Conservation (phyloP, 2,797 vertebrate species). For the Intellagama lesueurii region DNA sequence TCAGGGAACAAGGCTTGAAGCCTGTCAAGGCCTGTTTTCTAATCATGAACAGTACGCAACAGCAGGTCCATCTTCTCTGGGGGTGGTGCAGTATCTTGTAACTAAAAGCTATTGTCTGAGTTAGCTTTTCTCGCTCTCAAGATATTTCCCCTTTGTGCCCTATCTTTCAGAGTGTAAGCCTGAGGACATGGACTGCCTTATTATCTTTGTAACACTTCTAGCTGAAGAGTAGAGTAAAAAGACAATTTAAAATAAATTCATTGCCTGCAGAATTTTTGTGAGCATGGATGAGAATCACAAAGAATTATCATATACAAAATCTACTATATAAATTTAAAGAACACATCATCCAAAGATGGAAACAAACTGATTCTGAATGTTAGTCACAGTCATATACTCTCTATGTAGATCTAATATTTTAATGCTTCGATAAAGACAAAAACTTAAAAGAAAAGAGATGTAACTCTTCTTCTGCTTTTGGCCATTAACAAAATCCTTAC, state of each 20-base stretch:
- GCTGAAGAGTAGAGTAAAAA: too few relatives aligned
- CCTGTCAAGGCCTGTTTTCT: neutral
- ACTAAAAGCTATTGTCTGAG: neutral
- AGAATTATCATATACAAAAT: neutral
- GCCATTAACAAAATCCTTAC: constrained; percentile 74
- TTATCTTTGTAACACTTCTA: neutral
- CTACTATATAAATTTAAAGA: neutral
- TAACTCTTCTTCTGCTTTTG: neutral
- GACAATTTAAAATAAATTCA: neutral
- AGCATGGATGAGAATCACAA: neutral
- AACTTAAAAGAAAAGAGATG: neutral
- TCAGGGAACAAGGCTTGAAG: neutral
- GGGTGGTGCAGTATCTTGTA: neutral
- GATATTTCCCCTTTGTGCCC: neutral
- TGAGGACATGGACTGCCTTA: neutral
- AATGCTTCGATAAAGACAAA: neutral
- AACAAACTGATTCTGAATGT: neutral
- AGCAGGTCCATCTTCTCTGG: neutral
- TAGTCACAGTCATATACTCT: neutral
- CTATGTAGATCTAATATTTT: neutral
- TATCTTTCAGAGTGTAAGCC: neutral
- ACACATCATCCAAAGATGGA: neutral
- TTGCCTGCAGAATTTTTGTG: neutral
- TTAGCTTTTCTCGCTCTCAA: neutral
- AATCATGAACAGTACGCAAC: neutral